phyloP scores from a whole-genome alignment of 2,797 vertebrate genomes.

The Danio jaintianensis region DNA sequence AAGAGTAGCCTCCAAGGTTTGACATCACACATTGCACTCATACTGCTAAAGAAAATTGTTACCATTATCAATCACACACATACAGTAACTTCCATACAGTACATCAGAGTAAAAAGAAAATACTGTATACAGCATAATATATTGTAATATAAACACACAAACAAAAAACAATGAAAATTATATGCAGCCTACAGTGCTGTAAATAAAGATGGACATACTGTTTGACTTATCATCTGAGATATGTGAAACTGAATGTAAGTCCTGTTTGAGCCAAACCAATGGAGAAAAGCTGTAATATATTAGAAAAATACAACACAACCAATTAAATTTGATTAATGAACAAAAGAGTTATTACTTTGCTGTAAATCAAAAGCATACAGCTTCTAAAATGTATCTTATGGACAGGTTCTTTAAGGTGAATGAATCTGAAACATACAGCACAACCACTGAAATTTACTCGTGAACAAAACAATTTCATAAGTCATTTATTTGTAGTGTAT shows the following conservation, averaged over 20 bases:
- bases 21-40: neutral
- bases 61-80: neutral
- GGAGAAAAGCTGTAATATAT: too few species aligned
- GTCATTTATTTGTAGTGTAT: neutral
- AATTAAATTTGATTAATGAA: too few species aligned
- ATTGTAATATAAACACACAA: too few species aligned
- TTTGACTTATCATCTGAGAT: too few species aligned
- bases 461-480: too few species aligned
- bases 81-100: neutral
- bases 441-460: neutral
- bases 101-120: neutral
- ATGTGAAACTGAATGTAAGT: too few species aligned
- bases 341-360: neutral
- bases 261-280: too few species aligned
- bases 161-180: too few species aligned
- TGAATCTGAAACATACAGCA: neutral
- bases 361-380: neutral
- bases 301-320: too few species aligned
- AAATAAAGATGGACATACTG: conserved; percentile 1
- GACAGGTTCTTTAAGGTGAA: neutral
- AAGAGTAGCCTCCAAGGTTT: conserved; percentile 1
- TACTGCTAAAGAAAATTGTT: neutral
- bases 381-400: neutral
- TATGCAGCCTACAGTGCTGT: neutral
- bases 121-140: too few species aligned